Base-by-base conservation (phyloP, 2,113 vertebrate species). In the Prunella himalayana region DNA sequence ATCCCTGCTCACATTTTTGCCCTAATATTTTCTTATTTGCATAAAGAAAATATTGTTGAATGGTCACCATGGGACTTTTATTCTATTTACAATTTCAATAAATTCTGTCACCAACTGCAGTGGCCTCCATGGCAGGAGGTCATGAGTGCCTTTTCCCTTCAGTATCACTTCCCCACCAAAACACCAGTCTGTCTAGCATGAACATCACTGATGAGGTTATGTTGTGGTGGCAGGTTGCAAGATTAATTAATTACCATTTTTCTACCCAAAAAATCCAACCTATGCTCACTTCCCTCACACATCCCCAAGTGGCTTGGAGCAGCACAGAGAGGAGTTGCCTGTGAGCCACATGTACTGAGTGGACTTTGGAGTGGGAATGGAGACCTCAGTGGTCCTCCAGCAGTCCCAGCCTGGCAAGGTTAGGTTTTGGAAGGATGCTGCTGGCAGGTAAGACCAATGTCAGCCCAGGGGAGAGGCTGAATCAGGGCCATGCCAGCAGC, bases 161-260 rank as follows among this genome's bases (percentile, higher is more conserved):
- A 56, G 25, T 24, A 31, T 42, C 66, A n/a, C 13, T 66, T 82
- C 33, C 37, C n/a, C n/a, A 49, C 16, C 18, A 31, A 86, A 80
- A 57, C 19, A 65, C 13, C 53, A 60, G 9, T 19, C n/a, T 73
- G 79, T 37, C 53, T 41, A 92, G 13, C 1, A 1, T 37, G 15
- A 77, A 27, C 28, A 5, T 31, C 31, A 16, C 50, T 28, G 10
- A 77, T 61, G 12, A 3, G 6, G 11, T 47, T 23, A 11, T 1
- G 1, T 53, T 60, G 31, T 2, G 1, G 18, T 45, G 28, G 8
- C 31, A 70, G 28, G 18, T 47, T 81, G 27, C 0, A 0, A 24
- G 13, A 70, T 61, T 35, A 70, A 61, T 3, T 1, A 49, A 23
- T 73, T 78, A 35, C 10, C 21, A 6, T 59, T 71, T 79, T 51